Evolutionary conservation across 1,140 invertebrate genomes (phyloP).

Genomic region (Caenorhabditis elegans): DNA sequence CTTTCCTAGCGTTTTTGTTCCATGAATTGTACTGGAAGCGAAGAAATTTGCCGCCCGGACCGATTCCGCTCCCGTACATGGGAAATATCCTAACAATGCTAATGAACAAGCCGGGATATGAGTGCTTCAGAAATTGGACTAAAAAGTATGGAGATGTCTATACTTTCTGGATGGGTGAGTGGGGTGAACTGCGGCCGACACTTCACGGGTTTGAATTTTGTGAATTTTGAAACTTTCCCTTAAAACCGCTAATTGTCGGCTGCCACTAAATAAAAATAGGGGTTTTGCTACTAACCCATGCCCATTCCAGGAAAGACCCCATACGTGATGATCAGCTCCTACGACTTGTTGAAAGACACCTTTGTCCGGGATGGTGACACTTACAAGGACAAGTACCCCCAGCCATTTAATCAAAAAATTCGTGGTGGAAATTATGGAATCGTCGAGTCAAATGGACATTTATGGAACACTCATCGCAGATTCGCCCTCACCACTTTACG

Average conservation of each 20-base stretch:
- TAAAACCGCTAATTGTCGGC: no score
- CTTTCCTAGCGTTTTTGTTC: neutral
- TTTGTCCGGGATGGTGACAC: neutral
- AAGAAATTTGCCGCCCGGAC: neutral
- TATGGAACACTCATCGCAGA: neutral
- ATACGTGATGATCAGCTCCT: neutral
- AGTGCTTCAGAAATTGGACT: neutral
- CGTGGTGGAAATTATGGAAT: neutral
- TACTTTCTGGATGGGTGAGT: neutral
- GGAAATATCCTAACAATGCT: neutral
- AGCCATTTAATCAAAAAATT: neutral
- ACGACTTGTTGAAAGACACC: neutral
- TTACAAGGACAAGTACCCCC: neutral
- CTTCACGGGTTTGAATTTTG: neutral
- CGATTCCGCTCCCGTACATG: neutral
- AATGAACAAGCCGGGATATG: neutral
- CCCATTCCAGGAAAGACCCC: neutral
- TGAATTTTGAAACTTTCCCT: no score
- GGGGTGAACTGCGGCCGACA: neutral
- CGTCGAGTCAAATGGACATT: neutral
- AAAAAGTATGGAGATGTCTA: conserved; percentile 2
- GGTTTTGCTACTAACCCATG: no score
- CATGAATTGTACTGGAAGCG: conserved; percentile 18
- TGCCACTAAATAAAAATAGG: no score
- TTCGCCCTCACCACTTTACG: neutral